These are phyloP conservation scores for Trinectes maculatus DNA, from an alignment of 2,113 vertebrate species.

Conservation along the genomic window DNA sequence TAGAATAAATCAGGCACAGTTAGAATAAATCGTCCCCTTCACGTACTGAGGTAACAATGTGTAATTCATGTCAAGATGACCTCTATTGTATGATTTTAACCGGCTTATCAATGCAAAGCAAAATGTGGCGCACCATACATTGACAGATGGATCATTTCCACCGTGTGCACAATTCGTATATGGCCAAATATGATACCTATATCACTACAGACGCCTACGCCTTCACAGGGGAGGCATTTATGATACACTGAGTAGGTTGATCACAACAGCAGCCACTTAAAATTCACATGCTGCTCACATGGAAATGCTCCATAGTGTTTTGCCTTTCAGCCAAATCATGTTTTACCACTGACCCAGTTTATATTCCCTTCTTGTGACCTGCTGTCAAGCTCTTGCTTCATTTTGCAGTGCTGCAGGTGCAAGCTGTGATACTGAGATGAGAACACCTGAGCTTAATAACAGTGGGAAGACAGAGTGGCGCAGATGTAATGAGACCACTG, in stretches of 20 bases:
- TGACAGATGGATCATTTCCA: not conserved
- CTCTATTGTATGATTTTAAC: too few species aligned
- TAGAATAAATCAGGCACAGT: not conserved
- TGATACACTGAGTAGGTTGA: constrained; percentile 23
- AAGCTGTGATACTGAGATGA: constrained; percentile 14
- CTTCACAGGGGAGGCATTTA: constrained; percentile 1
- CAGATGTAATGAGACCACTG: not conserved
- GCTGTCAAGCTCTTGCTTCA: constrained; percentile 28
- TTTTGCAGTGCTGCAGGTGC: constrained; percentile 5
- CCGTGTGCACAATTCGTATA: not conserved
- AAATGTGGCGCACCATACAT: constrained; percentile 35
- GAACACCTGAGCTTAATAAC: not conserved
- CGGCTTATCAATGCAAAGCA: not conserved
- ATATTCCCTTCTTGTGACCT: not conserved
- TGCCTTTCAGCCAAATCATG: constrained; percentile 4
- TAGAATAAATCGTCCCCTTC: not conserved
- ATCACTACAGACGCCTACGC: not conserved
- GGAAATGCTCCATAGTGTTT: not conserved
- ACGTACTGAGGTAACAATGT: too few species aligned
- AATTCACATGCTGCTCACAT: not conserved
- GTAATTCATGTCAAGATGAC: constrained; percentile 14
- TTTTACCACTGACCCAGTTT: constrained; percentile 15
- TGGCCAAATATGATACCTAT: not conserved
- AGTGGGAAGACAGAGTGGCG: not conserved
- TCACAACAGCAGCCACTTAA: constrained; percentile 5